These are phyloP conservation scores for Volucella inflata DNA, from an alignment of 2,888 invertebrate genomes.

Conservation along the genomic window DNA sequence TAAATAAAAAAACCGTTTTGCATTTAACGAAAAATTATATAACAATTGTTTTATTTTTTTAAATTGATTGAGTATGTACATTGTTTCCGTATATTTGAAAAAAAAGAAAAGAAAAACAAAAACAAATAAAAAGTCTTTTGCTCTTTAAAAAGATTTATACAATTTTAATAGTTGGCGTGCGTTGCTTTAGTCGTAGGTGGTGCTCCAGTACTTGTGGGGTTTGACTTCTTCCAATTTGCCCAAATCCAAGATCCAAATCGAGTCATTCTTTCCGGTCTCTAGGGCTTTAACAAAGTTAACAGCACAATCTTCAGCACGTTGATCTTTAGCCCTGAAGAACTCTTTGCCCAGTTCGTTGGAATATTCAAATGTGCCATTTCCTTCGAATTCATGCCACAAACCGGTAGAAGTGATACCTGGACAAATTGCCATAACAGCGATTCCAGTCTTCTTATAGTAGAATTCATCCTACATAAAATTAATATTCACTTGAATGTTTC, in stretches of 20 bases:
- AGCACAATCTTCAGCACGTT: constrained; percentile 79
- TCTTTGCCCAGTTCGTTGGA: constrained; percentile 77
- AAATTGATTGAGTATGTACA: too few species aligned
- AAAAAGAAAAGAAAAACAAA: too few species aligned
- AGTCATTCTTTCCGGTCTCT: constrained; percentile 79
- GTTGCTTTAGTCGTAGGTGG: constrained; percentile 49
- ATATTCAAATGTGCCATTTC: constrained; percentile 78
- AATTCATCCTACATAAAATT: constrained; percentile 65
- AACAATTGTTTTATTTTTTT: too few species aligned
- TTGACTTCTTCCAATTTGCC: constrained; percentile 79
- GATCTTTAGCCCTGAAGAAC: constrained; percentile 77
- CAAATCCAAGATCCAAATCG: constrained; percentile 81
- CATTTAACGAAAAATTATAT: too few species aligned
- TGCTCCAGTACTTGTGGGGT: constrained; percentile 79
- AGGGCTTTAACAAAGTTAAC: constrained; percentile 80
- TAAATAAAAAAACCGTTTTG: too few species aligned
- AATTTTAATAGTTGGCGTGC: background rate
- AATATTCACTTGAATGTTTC: background rate
- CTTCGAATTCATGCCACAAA: constrained; percentile 74
- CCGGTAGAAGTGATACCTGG: constrained; percentile 77
- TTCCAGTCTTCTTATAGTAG: constrained; percentile 76
- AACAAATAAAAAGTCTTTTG: too few species aligned
- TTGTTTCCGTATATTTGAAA: too few species aligned
- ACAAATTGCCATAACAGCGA: constrained; percentile 77
- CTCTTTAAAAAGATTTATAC: background rate